Conservation (phyloP, 1,140 invertebrate genomes). For the Euura lappo region DNA sequence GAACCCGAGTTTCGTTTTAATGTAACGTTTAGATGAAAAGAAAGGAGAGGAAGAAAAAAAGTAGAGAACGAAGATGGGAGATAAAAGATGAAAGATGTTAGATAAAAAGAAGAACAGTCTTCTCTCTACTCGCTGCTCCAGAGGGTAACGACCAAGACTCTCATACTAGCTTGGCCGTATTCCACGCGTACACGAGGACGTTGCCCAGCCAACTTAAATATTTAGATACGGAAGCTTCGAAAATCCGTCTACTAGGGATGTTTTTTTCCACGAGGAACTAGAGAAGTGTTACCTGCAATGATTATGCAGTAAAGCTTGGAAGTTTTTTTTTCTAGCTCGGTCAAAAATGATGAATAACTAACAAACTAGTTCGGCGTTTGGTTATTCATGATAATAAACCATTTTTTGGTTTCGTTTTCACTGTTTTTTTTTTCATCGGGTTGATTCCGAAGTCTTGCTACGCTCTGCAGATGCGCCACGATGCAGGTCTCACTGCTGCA, state of each 20-base stretch:
- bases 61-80: not conserved
- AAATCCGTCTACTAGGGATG: not conserved
- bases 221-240: not conserved
- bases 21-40: not conserved
- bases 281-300: not conserved
- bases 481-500: too few species aligned
- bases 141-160: constrained; percentile 2
- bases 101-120: not conserved
- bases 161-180: not conserved
- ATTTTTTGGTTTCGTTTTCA: too few species aligned
- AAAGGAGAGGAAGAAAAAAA: not conserved
- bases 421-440: too few species aligned
- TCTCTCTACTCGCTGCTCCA: not conserved
- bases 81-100: constrained; percentile 7
- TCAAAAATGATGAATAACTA: too few species aligned
- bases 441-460: too few species aligned
- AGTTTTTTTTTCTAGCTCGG: too few species aligned
- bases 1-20: not conserved
- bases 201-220: constrained; percentile 1
- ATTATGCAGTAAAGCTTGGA: not conserved
- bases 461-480: too few species aligned
- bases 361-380: too few species aligned
- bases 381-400: too few species aligned
- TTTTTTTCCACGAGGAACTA: not conserved
- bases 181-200: constrained; percentile 1